These are phyloP conservation scores for Diaphora mendica DNA, from an alignment of 2,888 invertebrate species.

Conservation along the genomic window DNA sequence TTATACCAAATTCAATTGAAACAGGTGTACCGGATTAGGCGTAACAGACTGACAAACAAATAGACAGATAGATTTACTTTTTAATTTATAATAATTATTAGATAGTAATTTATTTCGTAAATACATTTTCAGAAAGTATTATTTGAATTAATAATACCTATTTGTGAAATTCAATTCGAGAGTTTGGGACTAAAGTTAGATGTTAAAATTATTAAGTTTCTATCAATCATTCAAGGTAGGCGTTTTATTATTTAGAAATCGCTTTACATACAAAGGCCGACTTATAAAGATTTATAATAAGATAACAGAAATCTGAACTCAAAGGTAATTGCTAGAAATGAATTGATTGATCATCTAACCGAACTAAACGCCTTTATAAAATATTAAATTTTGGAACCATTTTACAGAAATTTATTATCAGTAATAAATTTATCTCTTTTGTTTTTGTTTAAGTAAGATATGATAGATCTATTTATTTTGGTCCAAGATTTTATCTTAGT, in stretches of 20 bases:
- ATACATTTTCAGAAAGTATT: neutral
- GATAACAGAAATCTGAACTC: neutral
- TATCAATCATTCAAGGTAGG: neutral
- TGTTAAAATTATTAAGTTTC: neutral
- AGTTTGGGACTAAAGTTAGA: neutral
- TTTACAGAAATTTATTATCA: neutral
- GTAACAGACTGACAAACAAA: no score
- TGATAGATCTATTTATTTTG: no score
- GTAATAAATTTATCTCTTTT: neutral
- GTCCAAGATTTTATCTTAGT: no score
- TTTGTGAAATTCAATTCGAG: neutral
- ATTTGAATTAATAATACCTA: neutral
- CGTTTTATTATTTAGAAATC: neutral
- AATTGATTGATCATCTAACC: neutral
- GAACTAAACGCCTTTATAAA: neutral
- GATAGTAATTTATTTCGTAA: neutral
- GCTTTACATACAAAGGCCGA: neutral
- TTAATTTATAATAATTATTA: no score
- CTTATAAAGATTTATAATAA: neutral
- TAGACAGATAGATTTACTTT: no score
- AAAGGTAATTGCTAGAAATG: neutral
- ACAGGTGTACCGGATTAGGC: no score
- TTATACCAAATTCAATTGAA: no score
- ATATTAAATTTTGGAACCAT: neutral
- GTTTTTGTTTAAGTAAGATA: neutral